Percentiles rank a stretch among this genome's conserved stretches.
Evolutionary conservation across 1,140 invertebrate genomes (phyloP).

Genomic region (Saccostrea glomerata): DNA sequence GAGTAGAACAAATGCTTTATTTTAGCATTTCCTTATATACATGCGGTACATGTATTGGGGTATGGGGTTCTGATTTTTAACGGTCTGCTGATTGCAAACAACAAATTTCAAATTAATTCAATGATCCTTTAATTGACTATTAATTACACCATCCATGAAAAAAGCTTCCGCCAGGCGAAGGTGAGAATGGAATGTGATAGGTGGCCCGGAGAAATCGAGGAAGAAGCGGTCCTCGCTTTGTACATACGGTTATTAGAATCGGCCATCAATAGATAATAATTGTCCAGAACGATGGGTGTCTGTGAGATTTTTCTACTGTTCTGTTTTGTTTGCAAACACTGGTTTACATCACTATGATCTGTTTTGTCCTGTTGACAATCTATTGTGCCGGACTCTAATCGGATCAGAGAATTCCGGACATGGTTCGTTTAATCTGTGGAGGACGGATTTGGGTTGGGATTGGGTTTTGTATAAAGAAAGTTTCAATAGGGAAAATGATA

Average conservation of each 20-base stretch:
- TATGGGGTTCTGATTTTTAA: no score
- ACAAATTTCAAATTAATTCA: background rate
- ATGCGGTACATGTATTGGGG: no score
- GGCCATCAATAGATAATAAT: background rate
- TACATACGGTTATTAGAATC: background rate
- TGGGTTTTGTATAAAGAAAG: constrained; percentile 23
- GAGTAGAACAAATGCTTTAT: background rate
- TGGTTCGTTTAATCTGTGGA: constrained; percentile 21
- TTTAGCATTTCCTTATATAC: background rate
- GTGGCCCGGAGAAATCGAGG: background rate
- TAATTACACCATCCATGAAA: background rate
- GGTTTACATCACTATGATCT: background rate
- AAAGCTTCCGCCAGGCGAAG: background rate
- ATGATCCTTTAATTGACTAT: background rate
- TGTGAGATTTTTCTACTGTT: background rate
- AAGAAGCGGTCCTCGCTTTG: background rate
- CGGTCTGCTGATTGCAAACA: no score
- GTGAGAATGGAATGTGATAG: constrained; percentile 14
- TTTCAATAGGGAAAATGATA: background rate
- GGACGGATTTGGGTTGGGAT: background rate
- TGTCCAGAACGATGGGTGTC: background rate
- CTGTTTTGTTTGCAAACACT: background rate
- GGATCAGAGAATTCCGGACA: constrained; percentile 15
- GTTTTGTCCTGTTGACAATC: constrained; percentile 4
- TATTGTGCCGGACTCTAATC: constrained; percentile 6